Evolutionary conservation across 2,113 vertebrate species (phyloP).

Genomic region (Pseudonaja textilis): DNA sequence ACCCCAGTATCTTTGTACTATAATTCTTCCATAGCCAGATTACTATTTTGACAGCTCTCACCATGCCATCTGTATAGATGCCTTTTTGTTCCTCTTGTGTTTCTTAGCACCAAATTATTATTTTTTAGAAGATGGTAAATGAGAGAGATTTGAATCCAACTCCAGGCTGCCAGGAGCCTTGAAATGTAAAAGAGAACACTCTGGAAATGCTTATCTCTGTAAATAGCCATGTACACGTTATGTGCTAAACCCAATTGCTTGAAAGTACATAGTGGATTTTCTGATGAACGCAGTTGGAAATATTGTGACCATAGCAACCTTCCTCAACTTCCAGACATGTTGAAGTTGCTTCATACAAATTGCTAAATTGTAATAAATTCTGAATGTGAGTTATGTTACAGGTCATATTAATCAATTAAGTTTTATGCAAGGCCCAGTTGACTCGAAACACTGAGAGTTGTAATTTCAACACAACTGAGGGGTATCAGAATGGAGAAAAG

Average conservation of each 20-base stretch:
- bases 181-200: not conserved
- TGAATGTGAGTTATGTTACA: not conserved
- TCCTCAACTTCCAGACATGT: not conserved
- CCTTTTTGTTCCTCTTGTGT: not conserved
- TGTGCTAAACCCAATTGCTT: not conserved
- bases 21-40: conserved; percentile 15
- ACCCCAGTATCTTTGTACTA: not conserved
- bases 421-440: not conserved
- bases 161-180: not conserved
- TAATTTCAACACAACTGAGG: not conserved
- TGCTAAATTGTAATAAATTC: not conserved
- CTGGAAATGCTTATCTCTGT: not conserved
- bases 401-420: not conserved
- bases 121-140: not conserved
- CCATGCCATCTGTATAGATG: not conserved
- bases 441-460: not conserved
- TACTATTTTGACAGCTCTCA: conserved; percentile 19
- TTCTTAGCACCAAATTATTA: not conserved
- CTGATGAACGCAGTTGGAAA: not conserved
- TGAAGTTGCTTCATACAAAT: not conserved
- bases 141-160: not conserved
- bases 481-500: not conserved
- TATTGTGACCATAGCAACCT: not conserved
- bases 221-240: not conserved
- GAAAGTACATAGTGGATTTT: not conserved